Evolutionary conservation across 2,797 vertebrate species (phyloP), one percentile per base, ranked within the genome.

Genomic region (Onychomys torridus): DNA sequence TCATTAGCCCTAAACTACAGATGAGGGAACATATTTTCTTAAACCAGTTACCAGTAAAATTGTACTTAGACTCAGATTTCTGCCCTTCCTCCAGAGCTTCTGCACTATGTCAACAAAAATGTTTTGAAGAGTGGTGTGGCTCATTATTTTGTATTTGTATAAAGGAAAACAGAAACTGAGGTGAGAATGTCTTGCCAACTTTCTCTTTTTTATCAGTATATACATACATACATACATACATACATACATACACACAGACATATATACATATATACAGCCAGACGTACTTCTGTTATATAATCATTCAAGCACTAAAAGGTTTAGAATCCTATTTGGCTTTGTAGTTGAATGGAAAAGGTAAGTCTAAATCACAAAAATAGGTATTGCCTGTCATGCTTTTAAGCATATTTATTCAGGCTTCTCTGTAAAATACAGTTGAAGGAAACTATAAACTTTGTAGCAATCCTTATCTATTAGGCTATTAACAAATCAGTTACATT

Each of bases 361-460:
- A 25, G 27, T 79, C 49, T 86, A 89, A 94, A 94, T 25, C 32
- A 76, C 55, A 89, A 49, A 78, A 78, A 85, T 27, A 25, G 21
- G 9, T 90, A n/a, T 77, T 89, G 57, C 59, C 7, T 89, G 21
- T 23, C 11, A 84, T 65, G 11, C 78, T 95, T 83, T 65, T 57
- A 49, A 94, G 27, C 29, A 90, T 81, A 92, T 71, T 32, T 34
- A 57, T 29, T 17, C 32, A 71, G 11, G 86, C 13, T 90, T 92
- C 65, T 77, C 49, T 81, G 25, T 77, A 21, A 52, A 79, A 65
- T 43, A 89, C 37, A 95, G 57, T 92, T 81, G 40, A 94, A 32
- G 16, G 40, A 63, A 97, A 96, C 52, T 27, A 63, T 19, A 73
- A 95, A 57, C 14, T 77, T 65, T 34, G 90, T 63, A 84, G 8